Evolutionary conservation across 2,113 vertebrate genomes (phyloP), one percentile per base, ranked within the genome.

Genomic region (Eidolon helvum): DNA sequence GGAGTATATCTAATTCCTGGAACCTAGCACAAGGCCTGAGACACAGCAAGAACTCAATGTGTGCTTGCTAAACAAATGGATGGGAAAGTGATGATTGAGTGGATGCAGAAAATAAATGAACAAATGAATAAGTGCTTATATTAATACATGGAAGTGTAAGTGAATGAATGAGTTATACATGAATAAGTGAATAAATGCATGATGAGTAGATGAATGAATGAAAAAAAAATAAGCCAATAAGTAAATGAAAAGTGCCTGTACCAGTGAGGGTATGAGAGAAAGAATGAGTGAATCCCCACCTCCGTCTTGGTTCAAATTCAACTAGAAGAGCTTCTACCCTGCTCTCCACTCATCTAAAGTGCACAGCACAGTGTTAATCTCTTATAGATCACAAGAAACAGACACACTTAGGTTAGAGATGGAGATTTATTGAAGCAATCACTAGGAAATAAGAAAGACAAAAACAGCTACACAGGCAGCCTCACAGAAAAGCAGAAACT

Each of bases 361-460:
- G 57, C 72, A 97, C 10, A 75, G 16, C 35, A 88, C 69, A 40
- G 35, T 88, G 78, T 57, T 86, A 77, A 88, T 53, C 21, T 92
- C 75, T 91, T 97, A 92, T 45, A 85, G 48, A 90, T 96, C 43
- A 59, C 26, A 95, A 88, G 35, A 26, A 97, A 82, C 40, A 94
- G 82, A 87, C 91, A 89, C 72, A 79, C 55, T 93, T 48, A 61
- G 22, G 43, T 95, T 94, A 93, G 35, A 65, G 87, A 96, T 61
- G 50, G 63, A 38, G 24, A 59, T 95, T 96, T 96, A 95, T 92
- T 91, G 95, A 95, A 94, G 59, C 61, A 95, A 75, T 94, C 92
- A 72, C 66, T 89, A 72, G 86, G 77, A 96, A 97, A 96, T 78
- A 91, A 95, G 77, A 80, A 97, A 97, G 82, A 93, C 75, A 85